phyloP scores from a whole-genome alignment of 1,140 invertebrate species.

The Scylla paramamosain region DNA sequence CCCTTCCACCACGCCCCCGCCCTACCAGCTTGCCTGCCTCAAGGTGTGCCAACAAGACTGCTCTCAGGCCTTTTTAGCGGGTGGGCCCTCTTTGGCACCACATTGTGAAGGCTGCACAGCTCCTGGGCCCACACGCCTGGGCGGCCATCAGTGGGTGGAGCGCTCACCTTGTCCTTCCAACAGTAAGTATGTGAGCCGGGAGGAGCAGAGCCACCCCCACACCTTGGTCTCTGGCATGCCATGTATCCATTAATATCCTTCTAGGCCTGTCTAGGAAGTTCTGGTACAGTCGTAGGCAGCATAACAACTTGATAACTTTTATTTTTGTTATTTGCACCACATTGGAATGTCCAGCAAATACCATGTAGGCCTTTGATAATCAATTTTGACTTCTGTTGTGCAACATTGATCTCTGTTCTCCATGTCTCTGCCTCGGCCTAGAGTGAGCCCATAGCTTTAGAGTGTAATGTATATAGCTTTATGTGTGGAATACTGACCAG shows the following conservation, averaged over 20 bases:
- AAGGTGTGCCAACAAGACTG: constrained; percentile 12
- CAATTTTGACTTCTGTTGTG: constrained; percentile 66
- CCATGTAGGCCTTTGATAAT: constrained; percentile 74
- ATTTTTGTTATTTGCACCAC: constrained; percentile 65
- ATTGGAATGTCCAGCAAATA: constrained; percentile 73
- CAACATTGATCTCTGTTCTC: constrained; percentile 71
- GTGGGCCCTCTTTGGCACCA: not conserved
- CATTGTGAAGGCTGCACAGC: constrained; percentile 8
- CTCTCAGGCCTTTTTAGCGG: not conserved
- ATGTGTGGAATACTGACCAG: constrained; percentile 70
- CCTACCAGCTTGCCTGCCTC: constrained; percentile 15
- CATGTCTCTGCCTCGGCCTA: constrained; percentile 72
- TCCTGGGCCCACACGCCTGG: not conserved
- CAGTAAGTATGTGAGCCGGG: constrained; percentile 18
- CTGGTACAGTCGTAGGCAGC: constrained; percentile 70
- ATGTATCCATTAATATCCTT: constrained; percentile 72
- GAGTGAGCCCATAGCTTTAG: constrained; percentile 72
- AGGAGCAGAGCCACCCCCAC: constrained; percentile 36
- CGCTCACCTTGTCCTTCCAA: constrained; percentile 2
- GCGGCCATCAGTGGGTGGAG: not conserved
- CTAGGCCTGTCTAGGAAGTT: constrained; percentile 73
- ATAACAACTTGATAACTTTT: constrained; percentile 70
- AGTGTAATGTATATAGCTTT: constrained; percentile 74
- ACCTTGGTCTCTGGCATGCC: constrained; percentile 68
- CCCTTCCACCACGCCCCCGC: constrained; percentile 39